phyloP scores from a whole-genome alignment of 1,140 invertebrate species.

The Drosophila gunungcola region DNA sequence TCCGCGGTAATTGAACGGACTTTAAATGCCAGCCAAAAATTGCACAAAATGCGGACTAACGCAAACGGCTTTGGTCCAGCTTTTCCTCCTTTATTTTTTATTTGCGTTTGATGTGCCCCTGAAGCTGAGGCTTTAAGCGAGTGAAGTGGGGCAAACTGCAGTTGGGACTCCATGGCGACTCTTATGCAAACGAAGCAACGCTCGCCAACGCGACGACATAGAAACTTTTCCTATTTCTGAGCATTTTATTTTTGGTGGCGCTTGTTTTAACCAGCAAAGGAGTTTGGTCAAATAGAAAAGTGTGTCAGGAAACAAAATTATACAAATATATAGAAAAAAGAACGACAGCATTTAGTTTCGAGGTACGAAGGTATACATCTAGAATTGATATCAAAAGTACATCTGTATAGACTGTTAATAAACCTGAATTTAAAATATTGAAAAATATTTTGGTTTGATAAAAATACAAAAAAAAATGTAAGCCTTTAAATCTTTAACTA shows the following conservation, averaged over 20 bases:
- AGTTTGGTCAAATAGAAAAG: constrained; percentile 48
- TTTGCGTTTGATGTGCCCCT: constrained; percentile 23
- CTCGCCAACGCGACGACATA: constrained; percentile 45
- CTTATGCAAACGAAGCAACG: constrained; percentile 54
- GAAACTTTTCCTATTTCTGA: constrained; percentile 32
- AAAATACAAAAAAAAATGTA: too few species aligned
- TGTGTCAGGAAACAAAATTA: constrained; percentile 39
- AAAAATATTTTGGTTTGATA: too few species aligned
- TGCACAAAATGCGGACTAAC: constrained; percentile 44
- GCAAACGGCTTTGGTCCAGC: constrained; percentile 39
- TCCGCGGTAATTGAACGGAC: constrained; percentile 49
- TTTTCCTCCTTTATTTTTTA: constrained; percentile 15
- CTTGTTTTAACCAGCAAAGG: constrained; percentile 34
- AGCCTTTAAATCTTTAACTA: too few species aligned
- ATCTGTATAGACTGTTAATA: too few species aligned
- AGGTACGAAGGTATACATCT: background rate
- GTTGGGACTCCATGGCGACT: constrained; percentile 54
- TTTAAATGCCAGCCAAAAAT: constrained; percentile 36
- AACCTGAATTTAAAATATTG: too few species aligned
- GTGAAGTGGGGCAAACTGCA: constrained; percentile 19
- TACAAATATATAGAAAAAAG: constrained; percentile 18
- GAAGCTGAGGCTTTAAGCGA: constrained; percentile 17
- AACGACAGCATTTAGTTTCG: background rate
- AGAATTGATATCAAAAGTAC: too few species aligned
- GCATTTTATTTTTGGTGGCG: constrained; percentile 14